A percentile compares a stretch with the other conserved stretches of the same genome.
phyloP scores from a whole-genome alignment of 2,797 vertebrate genomes.

The Adrianichthys oophorus region DNA sequence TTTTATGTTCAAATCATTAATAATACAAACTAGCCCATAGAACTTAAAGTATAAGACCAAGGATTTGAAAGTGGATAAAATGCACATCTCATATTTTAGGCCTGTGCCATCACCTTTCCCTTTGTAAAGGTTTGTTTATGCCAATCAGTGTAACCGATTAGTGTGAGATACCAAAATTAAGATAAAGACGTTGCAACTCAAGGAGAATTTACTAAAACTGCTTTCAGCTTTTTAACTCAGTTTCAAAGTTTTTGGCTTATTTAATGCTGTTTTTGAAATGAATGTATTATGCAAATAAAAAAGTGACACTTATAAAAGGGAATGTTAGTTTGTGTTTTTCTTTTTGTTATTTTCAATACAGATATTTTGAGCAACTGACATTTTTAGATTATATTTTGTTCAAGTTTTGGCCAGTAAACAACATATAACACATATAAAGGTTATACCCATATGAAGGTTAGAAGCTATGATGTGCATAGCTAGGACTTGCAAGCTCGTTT shows the following conservation, averaged over 20 bases:
- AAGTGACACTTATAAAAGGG: conserved; percentile 50
- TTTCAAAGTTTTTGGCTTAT: conserved; percentile 60
- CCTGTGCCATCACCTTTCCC: conserved; percentile 36
- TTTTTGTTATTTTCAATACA: not conserved
- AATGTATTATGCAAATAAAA: conserved; percentile 82
- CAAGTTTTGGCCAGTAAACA: not conserved
- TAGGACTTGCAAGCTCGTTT: too few species aligned
- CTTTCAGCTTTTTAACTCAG: conserved; percentile 29
- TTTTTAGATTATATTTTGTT: not conserved
- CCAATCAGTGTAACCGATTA: conserved; percentile 32
- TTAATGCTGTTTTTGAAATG: conserved; percentile 72
- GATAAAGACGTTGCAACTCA: conserved; percentile 17
- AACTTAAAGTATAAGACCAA: conserved; percentile 29
- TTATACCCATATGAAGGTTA: too few species aligned
- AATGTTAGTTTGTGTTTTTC: conserved; percentile 3
- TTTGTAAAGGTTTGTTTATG: conserved; percentile 41
- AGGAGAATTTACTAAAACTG: conserved; percentile 31
- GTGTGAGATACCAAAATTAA: conserved; percentile 22
- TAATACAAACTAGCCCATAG: conserved; percentile 21
- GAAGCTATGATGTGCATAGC: too few species aligned
- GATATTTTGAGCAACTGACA: not conserved
- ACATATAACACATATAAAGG: too few species aligned
- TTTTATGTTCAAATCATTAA: not conserved
- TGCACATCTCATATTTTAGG: conserved; percentile 37
- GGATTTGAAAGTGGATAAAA: conserved; percentile 52